Evolutionary conservation across 2,113 vertebrate species (phyloP).

Genomic region (Toxotes chatareus): DNA sequence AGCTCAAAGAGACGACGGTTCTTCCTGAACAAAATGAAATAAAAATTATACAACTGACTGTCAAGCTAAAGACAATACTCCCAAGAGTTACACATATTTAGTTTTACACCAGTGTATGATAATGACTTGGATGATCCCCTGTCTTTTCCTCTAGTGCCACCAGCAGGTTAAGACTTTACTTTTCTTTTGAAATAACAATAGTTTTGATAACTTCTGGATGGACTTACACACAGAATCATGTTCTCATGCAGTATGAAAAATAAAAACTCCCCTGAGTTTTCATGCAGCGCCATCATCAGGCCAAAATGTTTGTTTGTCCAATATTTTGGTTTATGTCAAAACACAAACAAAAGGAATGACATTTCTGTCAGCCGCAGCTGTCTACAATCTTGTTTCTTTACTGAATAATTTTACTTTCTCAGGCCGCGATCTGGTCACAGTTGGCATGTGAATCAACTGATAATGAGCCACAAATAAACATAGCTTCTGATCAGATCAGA

Average conservation of each 20-base stretch:
- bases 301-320: neutral
- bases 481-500: neutral
- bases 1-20: constrained; percentile 92
- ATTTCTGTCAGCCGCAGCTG: neutral
- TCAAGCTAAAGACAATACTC: constrained; percentile 2
- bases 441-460: neutral
- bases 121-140: neutral
- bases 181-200: neutral
- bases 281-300: neutral
- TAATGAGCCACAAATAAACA: neutral
- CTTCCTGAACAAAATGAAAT: constrained; percentile 55
- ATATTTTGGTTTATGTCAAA: neutral
- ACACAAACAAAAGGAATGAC: too few species aligned
- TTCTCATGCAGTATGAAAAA: too few species aligned
- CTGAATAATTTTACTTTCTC: neutral
- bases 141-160: neutral
- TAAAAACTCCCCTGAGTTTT: neutral
- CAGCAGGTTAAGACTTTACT: neutral
- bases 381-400: neutral
- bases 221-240: too few species aligned
- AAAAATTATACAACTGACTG: neutral
- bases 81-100: neutral
- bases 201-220: neutral
- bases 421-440: too few species aligned
- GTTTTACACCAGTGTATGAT: neutral